Conservation (phyloP, 2,888 invertebrate genomes). For the Bursaphelenchus okinawaensis region DNA sequence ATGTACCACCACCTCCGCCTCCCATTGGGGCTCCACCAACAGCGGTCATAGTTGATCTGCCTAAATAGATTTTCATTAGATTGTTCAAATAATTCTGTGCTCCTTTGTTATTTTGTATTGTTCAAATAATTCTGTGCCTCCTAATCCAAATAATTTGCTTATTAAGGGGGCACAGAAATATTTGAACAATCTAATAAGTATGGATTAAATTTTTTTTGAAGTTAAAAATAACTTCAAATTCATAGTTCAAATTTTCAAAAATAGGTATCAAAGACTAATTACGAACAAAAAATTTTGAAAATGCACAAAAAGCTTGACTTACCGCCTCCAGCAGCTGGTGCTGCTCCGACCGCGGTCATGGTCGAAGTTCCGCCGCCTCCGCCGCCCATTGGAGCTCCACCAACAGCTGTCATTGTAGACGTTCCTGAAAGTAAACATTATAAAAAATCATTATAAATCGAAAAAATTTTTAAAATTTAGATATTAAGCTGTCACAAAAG, state of each 20-base stretch:
- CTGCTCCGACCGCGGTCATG: not conserved
- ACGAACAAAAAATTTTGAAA: too few species aligned
- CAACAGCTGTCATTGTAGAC: constrained; percentile 14
- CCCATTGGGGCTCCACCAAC: not conserved
- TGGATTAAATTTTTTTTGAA: not conserved
- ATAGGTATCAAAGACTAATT: not conserved
- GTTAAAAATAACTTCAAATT: not conserved
- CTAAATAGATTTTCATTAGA: not conserved
- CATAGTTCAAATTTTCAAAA: not conserved
- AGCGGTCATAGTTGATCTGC: not conserved
- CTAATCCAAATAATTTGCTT: too few species aligned
- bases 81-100: too few species aligned
- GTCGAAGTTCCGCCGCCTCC: not conserved
- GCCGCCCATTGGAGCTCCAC: not conserved
- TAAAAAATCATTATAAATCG: too few species aligned
- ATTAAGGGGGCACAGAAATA: too few species aligned
- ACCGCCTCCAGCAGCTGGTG: not conserved
- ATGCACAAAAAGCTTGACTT: not conserved
- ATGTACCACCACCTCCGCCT: not conserved
- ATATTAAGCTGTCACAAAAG: too few species aligned
- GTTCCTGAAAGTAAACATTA: too few species aligned
- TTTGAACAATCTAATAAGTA: too few species aligned
- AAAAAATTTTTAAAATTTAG: too few species aligned
- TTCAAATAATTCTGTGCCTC: too few species aligned
- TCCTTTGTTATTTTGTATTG: too few species aligned